A percentile compares a stretch with the other conserved stretches of the same genome.
phyloP scores from a whole-genome alignment of 2,888 invertebrate genomes.

The Rotaria magnacalcarata region DNA sequence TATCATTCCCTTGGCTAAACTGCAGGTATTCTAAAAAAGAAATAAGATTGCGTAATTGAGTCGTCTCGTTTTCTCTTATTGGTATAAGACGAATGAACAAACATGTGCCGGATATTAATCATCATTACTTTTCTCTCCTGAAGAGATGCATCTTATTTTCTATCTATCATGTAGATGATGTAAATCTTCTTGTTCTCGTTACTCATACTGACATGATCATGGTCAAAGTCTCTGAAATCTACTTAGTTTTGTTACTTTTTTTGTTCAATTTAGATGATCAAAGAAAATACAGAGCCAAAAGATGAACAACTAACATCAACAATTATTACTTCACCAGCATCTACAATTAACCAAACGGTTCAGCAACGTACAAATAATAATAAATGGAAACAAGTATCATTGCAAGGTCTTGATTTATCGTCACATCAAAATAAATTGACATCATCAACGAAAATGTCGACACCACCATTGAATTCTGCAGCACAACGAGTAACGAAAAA shows the following conservation, averaged over 20 bases:
- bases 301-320: slow-evolving; percentile 52
- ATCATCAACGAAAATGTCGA: background rate
- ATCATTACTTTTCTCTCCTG: background rate
- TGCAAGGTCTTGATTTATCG: slow-evolving; percentile 2
- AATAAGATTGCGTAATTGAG: background rate
- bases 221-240: background rate
- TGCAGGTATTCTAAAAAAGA: slow-evolving; percentile 64
- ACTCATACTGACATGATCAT: background rate
- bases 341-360: slow-evolving; percentile 55
- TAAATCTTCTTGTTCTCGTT: background rate
- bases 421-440: background rate
- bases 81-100: background rate
- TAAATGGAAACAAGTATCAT: slow-evolving; percentile 26
- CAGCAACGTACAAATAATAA: slow-evolving; percentile 52
- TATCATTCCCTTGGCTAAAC: slow-evolving; percentile 92
- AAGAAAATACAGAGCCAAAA: slow-evolving; percentile 87
- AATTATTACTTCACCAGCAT: slow-evolving; percentile 63
- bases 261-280: slow-evolving; percentile 69
- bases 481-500: background rate
- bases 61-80: background rate
- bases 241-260: slow-evolving; percentile 47
- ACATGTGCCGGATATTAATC: slow-evolving; percentile 21
- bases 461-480: background rate
- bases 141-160: background rate
- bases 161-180: background rate